Evolutionary conservation across 2,797 vertebrate species (phyloP).

Genomic region (Borostomias antarcticus): DNA sequence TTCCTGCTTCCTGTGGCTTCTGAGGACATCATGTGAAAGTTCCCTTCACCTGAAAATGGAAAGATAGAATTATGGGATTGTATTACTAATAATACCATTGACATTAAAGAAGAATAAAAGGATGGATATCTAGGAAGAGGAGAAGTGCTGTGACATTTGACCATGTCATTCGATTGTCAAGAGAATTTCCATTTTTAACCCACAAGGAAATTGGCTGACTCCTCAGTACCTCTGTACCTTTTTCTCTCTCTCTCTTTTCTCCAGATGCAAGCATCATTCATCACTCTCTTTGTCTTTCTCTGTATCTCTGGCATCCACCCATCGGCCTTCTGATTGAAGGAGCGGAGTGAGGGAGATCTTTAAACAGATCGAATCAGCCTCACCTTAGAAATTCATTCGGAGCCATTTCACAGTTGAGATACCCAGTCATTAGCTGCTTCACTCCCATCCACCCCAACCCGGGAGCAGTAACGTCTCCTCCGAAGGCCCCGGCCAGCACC

Average conservation of each 20-base stretch:
- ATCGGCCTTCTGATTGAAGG: constrained; percentile 30
- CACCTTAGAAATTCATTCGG: constrained; percentile 47
- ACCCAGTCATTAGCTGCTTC: constrained; percentile 34
- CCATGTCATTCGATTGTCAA: constrained; percentile 28
- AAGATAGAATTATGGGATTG: constrained; percentile 12
- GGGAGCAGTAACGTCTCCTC: constrained; percentile 31
- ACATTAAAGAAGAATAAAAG: constrained; percentile 30
- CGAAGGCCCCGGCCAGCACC: constrained; percentile 38
- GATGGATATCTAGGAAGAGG: constrained; percentile 7
- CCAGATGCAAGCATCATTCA: neutral
- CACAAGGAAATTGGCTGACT: constrained; percentile 15
- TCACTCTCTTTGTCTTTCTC: constrained; percentile 6
- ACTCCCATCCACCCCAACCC: constrained; percentile 23
- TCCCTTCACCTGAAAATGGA: constrained; percentile 10
- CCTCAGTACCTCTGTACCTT: constrained; percentile 4
- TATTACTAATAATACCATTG: constrained; percentile 7
- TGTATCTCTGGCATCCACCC: neutral
- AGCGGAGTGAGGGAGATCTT: constrained; percentile 45
- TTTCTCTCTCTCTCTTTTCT: neutral
- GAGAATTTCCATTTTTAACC: constrained; percentile 35
- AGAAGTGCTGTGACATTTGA: constrained; percentile 35
- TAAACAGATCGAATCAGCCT: constrained; percentile 49
- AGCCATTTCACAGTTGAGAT: constrained; percentile 43
- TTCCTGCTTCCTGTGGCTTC: constrained; percentile 10
- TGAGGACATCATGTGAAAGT: constrained; percentile 13